Evolutionary conservation across 1,140 invertebrate species (phyloP).

Genomic region (Zaprionus africanus): DNA sequence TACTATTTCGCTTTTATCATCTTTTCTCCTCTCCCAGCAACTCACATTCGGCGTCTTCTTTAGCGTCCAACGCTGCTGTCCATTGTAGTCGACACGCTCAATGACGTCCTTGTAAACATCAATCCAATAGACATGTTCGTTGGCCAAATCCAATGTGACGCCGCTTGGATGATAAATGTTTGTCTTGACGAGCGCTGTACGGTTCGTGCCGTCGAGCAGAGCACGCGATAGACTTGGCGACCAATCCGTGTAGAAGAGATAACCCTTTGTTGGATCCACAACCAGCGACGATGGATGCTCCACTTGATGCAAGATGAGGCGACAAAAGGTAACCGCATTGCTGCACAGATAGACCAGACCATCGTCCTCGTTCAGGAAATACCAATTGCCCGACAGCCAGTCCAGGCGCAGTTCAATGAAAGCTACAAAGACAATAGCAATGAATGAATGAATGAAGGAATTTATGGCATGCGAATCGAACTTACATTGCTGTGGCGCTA

Average conservation of each 20-base stretch:
- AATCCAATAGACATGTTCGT: slow-evolving; percentile 91
- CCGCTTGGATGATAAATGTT: slow-evolving; percentile 91
- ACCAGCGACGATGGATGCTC: slow-evolving; percentile 91
- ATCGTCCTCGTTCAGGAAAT: slow-evolving; percentile 91
- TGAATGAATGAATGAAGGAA: too few species aligned
- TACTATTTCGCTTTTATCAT: too few species aligned
- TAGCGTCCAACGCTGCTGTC: slow-evolving; percentile 88
- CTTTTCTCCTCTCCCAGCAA: too few species aligned
- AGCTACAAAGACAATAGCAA: slow-evolving; percentile 83
- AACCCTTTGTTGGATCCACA: slow-evolving; percentile 92
- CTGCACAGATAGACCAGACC: slow-evolving; percentile 90
- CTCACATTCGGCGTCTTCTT: slow-evolving; percentile 86
- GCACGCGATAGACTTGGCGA: slow-evolving; percentile 88
- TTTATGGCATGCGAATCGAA: slow-evolving; percentile 24
- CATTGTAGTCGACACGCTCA: slow-evolving; percentile 90
- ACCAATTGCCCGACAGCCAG: slow-evolving; percentile 94
- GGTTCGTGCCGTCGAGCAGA: slow-evolving; percentile 86
- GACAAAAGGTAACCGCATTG: slow-evolving; percentile 87
- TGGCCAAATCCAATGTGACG: slow-evolving; percentile 90
- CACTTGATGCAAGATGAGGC: slow-evolving; percentile 89
- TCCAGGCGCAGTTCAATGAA: slow-evolving; percentile 91
- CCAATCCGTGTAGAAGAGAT: slow-evolving; percentile 92
- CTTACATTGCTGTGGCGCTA: slow-evolving; percentile 72
- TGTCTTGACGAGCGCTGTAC: slow-evolving; percentile 85
- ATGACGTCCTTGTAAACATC: slow-evolving; percentile 91